A percentile compares a stretch with the other conserved stretches of the same genome.
Evolutionary conservation across 2,888 invertebrate species (phyloP).

Genomic region (Cosmorhoe ocellata): DNA sequence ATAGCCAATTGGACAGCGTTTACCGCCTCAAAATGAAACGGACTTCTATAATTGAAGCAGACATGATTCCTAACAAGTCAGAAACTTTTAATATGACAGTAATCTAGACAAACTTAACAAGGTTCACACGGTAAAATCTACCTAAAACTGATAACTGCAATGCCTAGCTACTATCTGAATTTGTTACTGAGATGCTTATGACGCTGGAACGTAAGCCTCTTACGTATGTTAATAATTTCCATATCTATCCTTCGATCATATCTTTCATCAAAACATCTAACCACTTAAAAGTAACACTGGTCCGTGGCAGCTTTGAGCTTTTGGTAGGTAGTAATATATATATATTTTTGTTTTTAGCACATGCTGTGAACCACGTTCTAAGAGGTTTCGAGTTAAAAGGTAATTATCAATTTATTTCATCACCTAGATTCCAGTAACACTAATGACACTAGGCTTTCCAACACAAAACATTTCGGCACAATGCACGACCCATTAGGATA

Average conservation of each 20-base stretch:
- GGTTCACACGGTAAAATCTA: too few species aligned
- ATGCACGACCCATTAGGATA: slow-evolving; percentile 5
- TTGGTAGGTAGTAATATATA: too few species aligned
- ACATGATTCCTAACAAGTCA: slow-evolving; percentile 19
- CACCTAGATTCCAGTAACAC: background rate
- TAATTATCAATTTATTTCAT: slow-evolving; percentile 19
- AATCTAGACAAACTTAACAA: too few species aligned
- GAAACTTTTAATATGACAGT: slow-evolving; percentile 1
- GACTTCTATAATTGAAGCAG: slow-evolving; percentile 30
- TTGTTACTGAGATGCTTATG: too few species aligned
- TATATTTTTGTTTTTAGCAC: slow-evolving; percentile 33
- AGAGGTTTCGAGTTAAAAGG: slow-evolving; percentile 46
- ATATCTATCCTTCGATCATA: too few species aligned
- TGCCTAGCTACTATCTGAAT: too few species aligned
- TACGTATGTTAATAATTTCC: too few species aligned
- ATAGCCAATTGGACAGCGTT: slow-evolving; percentile 29
- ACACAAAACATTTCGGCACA: background rate
- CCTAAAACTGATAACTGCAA: too few species aligned
- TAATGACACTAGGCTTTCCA: background rate
- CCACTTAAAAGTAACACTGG: too few species aligned
- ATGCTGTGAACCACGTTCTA: slow-evolving; percentile 23
- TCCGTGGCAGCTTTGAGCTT: too few species aligned
- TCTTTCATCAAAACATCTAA: too few species aligned
- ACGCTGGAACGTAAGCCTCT: too few species aligned
- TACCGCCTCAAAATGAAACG: slow-evolving; percentile 32